Percentiles rank a stretch among this genome's conserved stretches.
Evolutionary conservation across 1,140 invertebrate genomes (phyloP).

Genomic region (Lepidurus apus): DNA sequence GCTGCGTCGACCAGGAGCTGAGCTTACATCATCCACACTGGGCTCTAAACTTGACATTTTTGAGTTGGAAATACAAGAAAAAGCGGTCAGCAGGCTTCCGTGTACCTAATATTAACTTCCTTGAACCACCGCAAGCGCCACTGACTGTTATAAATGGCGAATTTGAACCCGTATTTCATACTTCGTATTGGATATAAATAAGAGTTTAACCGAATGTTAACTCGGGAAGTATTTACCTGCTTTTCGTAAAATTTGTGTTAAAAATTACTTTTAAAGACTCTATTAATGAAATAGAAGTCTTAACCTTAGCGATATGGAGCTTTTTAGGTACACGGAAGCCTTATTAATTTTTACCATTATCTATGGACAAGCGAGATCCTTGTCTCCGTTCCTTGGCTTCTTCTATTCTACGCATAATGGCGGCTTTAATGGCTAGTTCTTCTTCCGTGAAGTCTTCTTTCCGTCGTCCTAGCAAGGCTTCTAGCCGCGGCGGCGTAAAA

Average conservation of each 20-base stretch:
- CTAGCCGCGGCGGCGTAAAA: slow-evolving; percentile 66
- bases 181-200: too few relatives aligned
- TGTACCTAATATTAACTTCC: too few relatives aligned
- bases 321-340: background rate
- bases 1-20: slow-evolving; percentile 50
- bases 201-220: too few relatives aligned
- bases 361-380: slow-evolving; percentile 29
- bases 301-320: background rate
- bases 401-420: slow-evolving; percentile 27
- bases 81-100: too few relatives aligned
- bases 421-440: slow-evolving; percentile 29
- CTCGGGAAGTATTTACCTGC: too few relatives aligned
- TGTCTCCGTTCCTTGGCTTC: slow-evolving; percentile 27
- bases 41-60: slow-evolving; percentile 53
- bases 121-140: too few relatives aligned
- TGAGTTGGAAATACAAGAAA: too few relatives aligned
- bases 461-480: slow-evolving; percentile 45
- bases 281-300: background rate
- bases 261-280: too few relatives aligned
- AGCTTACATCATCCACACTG: slow-evolving; percentile 61
- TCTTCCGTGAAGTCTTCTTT: slow-evolving; percentile 31
- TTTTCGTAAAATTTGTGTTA: too few relatives aligned
- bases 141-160: too few relatives aligned
- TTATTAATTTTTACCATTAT: slow-evolving; percentile 24
- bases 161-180: too few relatives aligned